Conservation (phyloP, 2,113 vertebrate genomes). For the Paratilapia polleni region DNA sequence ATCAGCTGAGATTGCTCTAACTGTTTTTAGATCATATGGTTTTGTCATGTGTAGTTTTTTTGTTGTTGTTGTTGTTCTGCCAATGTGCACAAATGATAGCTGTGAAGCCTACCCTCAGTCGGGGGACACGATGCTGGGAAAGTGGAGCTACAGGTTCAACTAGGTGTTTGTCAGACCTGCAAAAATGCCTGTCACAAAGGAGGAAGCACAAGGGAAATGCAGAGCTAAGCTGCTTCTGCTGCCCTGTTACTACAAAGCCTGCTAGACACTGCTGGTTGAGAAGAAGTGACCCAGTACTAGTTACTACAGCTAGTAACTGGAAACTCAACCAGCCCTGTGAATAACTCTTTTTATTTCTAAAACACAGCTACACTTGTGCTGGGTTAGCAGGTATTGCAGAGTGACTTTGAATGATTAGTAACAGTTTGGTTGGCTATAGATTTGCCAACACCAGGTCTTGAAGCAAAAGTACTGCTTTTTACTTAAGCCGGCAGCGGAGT, state of each 20-base stretch:
- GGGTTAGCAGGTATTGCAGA: background rate
- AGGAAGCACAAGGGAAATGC: background rate
- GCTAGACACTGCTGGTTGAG: background rate
- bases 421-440: no score
- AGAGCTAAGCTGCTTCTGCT: background rate
- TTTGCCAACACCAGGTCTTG: no score
- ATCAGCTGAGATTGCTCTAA: background rate
- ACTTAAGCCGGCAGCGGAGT: no score
- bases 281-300: fast-evolving
- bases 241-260: no score
- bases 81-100: background rate
- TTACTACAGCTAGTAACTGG: background rate
- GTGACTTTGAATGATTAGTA: no score
- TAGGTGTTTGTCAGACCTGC: background rate
- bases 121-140: fast-evolving
- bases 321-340: background rate
- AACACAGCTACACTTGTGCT: background rate
- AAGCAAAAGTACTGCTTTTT: no score
- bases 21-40: background rate
- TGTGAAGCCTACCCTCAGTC: background rate
- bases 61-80: background rate
- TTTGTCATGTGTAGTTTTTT: background rate
- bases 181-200: background rate
- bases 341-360: background rate
- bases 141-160: background rate